Conservation (phyloP, 2,888 invertebrate species). For the Empis stercorea region DNA sequence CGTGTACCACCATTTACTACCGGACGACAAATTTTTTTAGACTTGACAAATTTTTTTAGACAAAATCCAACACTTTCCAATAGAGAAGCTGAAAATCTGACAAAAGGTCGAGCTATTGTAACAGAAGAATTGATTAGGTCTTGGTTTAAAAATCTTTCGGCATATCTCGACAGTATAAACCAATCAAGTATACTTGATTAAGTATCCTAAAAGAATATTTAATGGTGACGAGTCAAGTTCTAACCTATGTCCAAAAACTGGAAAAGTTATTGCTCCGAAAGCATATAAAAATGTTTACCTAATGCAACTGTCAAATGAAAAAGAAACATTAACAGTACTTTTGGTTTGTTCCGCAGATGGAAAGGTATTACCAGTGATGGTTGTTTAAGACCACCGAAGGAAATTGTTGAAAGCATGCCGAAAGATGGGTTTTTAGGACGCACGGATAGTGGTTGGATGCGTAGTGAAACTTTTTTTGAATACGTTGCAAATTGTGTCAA, state of each 20-base stretch:
- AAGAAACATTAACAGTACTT: slow-evolving; percentile 1
- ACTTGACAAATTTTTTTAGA: too few species aligned
- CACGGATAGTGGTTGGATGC: slow-evolving; percentile 6
- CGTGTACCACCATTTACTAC: too few species aligned
- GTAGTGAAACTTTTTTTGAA: too few species aligned
- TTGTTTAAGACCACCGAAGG: slow-evolving; percentile 1
- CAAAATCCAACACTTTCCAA: too few species aligned
- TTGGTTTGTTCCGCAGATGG: not conserved
- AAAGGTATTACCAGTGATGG: not conserved
- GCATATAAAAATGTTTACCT: not conserved
- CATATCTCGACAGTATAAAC: not conserved
- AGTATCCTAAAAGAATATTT: slow-evolving; percentile 5
- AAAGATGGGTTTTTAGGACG: slow-evolving; percentile 2
- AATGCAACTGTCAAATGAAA: not conserved
- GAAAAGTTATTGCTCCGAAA: not conserved
- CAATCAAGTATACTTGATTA: not conserved
- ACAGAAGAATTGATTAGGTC: slow-evolving; percentile 6
- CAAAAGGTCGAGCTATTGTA: slow-evolving; percentile 2
- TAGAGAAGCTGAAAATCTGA: not conserved
- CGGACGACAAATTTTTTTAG: too few species aligned
- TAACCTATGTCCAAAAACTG: slow-evolving; percentile 1
- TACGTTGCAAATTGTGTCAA: slow-evolving; percentile 5
- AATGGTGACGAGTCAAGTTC: slow-evolving; percentile 8
- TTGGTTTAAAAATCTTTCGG: not conserved
- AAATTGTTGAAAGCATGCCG: slow-evolving; percentile 5